Evolutionary conservation across 2,888 invertebrate genomes (phyloP).

Genomic region (Schizotus pectinicornis): DNA sequence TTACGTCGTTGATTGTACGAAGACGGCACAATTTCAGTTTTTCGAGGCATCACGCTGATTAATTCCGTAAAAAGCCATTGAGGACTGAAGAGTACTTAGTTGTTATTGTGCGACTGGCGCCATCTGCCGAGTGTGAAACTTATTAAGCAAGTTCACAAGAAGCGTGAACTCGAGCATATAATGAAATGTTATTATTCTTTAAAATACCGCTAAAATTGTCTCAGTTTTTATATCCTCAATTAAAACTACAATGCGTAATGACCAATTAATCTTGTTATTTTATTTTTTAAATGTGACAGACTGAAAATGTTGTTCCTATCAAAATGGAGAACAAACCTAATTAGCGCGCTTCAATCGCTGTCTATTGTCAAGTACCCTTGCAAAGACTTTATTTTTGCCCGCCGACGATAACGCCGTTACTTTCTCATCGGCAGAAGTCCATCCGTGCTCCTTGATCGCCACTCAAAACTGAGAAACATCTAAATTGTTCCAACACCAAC

Average conservation of each 20-base stretch:
- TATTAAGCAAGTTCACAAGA: slow-evolving; percentile 44
- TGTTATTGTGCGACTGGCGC: slow-evolving; percentile 30
- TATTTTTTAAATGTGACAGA: slow-evolving; percentile 37
- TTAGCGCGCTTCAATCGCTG: slow-evolving; percentile 5
- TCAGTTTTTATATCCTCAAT: slow-evolving; percentile 48
- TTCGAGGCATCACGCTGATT: slow-evolving; percentile 10
- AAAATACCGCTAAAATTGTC: slow-evolving; percentile 52
- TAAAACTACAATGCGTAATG: slow-evolving; percentile 48
- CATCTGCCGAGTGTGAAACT: slow-evolving; percentile 44
- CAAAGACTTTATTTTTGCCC: slow-evolving; percentile 17
- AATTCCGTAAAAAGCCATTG: slow-evolving; percentile 13
- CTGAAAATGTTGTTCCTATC: slow-evolving; percentile 23
- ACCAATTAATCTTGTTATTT: slow-evolving; percentile 43
- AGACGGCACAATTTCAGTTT: slow-evolving; percentile 12
- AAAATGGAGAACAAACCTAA: slow-evolving; percentile 17
- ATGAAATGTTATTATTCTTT: slow-evolving; percentile 52
- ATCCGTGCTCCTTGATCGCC: slow-evolving; percentile 11
- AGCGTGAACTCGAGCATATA: slow-evolving; percentile 49
- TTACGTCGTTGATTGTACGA: slow-evolving; percentile 7
- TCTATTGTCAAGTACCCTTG: slow-evolving; percentile 15
- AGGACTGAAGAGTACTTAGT: too few species aligned
- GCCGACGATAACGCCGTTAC: slow-evolving; percentile 5
- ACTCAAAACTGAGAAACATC: not conserved
- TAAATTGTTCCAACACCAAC: slow-evolving; percentile 3
- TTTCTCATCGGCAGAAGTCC: too few species aligned